Evolutionary conservation across 2,888 invertebrate genomes (phyloP).

Genomic region (Cyrtodaria siliqua): DNA sequence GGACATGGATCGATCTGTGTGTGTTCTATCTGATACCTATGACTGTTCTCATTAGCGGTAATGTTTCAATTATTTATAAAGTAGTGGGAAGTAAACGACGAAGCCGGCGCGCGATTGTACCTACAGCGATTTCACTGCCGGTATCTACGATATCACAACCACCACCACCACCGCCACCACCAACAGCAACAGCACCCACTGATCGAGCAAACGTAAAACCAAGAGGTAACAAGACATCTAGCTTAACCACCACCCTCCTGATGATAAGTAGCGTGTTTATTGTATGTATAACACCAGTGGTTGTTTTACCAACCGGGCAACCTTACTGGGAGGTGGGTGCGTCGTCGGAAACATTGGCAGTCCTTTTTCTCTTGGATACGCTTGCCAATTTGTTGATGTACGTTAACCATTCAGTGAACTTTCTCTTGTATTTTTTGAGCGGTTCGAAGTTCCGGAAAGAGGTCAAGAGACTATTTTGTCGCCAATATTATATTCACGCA

Average conservation of each 20-base stretch:
- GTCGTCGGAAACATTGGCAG: slow-evolving; percentile 25
- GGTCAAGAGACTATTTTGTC: slow-evolving; percentile 19
- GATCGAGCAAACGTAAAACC: neutral
- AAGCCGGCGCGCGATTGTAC: slow-evolving; percentile 16
- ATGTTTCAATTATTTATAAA: slow-evolving; percentile 44
- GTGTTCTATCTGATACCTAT: slow-evolving; percentile 50
- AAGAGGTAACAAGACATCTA: slow-evolving; percentile 21
- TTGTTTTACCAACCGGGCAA: slow-evolving; percentile 47
- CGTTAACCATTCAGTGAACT: slow-evolving; percentile 42
- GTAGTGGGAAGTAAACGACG: slow-evolving; percentile 32
- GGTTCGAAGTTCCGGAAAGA: slow-evolving; percentile 41
- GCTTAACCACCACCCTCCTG: slow-evolving; percentile 34
- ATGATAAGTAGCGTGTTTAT: slow-evolving; percentile 40
- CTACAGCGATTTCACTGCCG: slow-evolving; percentile 1
- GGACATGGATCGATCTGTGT: slow-evolving; percentile 52
- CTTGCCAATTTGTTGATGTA: slow-evolving; percentile 50
- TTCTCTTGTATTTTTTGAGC: slow-evolving; percentile 42
- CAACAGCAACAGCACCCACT: neutral
- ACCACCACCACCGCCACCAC: neutral
- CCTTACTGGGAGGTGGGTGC: slow-evolving; percentile 46
- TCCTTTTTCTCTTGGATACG: slow-evolving; percentile 38
- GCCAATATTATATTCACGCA: neutral
- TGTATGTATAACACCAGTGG: slow-evolving; percentile 48
- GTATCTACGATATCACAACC: too few species aligned
- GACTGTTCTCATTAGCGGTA: slow-evolving; percentile 38